Evolutionary conservation across 2,888 invertebrate genomes (phyloP), one percentile per base, ranked within the genome.

Genomic region (Lycocerus yunnanus): DNA sequence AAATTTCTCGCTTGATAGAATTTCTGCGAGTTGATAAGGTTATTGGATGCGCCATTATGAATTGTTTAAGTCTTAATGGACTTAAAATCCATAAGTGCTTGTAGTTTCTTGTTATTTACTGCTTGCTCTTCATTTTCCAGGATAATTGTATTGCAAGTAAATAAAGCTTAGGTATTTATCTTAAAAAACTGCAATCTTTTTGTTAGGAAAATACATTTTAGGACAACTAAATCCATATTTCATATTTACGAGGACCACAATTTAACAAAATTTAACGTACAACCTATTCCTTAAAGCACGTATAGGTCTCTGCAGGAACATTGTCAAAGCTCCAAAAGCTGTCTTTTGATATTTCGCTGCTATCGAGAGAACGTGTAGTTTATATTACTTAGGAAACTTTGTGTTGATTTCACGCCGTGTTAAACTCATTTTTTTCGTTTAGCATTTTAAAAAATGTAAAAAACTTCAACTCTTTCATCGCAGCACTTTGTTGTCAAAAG

Each of bases 271-370:
- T 65, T 68, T 73, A 27, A 68, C 27, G 68, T 15, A 16, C 21
- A 69, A 16, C 69, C 59, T n/a, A n/a, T n/a, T n/a, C n/a, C n/a
- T n/a, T n/a, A n/a, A n/a, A n/a, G n/a, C n/a, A n/a, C n/a, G n/a
- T n/a, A n/a, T n/a, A n/a, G n/a, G n/a, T n/a, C n/a, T n/a, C n/a
- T n/a, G n/a, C n/a, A n/a, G n/a, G 84, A 81, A 81, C 84, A 84
- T 84, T 84, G 84, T 85, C 85, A 85, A 86, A 85, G 85, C 83
- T 77, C 80, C 81, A 79, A 81, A 82, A 83, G 83, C 83, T 84
- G 84, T 85, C 85, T 85, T 85, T 85, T 85, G 85, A 85, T 85
- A 85, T 85, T 85, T 85, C 82, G 81, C 43, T 43, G 43, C 82
- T 82, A 81, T 79, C 80, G 78, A 79, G 80, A 79, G 81, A 83